Evolutionary conservation across 1,140 invertebrate genomes (phyloP).

Genomic region (Bombyx mandarina): DNA sequence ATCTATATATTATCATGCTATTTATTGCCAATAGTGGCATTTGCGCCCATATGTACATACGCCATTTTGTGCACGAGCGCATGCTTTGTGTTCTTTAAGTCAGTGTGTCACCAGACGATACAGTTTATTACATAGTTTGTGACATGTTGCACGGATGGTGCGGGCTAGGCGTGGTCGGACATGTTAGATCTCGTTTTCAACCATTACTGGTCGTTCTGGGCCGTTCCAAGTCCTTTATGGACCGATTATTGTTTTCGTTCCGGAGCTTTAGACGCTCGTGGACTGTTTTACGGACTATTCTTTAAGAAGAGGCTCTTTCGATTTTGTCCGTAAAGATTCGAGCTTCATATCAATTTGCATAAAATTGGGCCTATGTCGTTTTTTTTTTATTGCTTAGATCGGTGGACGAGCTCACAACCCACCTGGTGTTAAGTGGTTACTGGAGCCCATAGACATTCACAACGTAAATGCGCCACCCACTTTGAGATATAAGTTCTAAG

Average conservation of each 20-base stretch:
- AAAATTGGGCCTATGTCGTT: no score
- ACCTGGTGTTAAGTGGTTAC: no score
- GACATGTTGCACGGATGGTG: conserved; percentile 19
- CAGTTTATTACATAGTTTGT: conserved; percentile 17
- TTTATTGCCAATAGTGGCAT: background rate
- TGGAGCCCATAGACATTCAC: no score
- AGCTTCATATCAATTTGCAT: no score
- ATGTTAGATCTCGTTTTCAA: conserved; percentile 12
- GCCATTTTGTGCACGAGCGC: background rate
- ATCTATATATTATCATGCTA: background rate
- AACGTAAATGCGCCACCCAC: no score
- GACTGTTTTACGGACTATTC: conserved; percentile 7
- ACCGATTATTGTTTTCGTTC: conserved; percentile 15
- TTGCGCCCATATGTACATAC: background rate
- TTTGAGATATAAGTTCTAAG: no score
- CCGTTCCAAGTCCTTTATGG: conserved; percentile 7
- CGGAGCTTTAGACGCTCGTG: conserved; percentile 5
- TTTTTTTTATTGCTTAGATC: no score
- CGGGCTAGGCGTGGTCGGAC: conserved; percentile 7
- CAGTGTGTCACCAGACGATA: conserved; percentile 8
- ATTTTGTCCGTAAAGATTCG: no score
- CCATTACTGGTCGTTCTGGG: conserved; percentile 10
- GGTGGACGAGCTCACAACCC: no score
- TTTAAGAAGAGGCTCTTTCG: no score
- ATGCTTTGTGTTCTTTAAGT: background rate